Evolutionary conservation across 2,797 vertebrate genomes (phyloP), one percentile per base, ranked within the genome.

Genomic region (Spondyliosoma cantharus): DNA sequence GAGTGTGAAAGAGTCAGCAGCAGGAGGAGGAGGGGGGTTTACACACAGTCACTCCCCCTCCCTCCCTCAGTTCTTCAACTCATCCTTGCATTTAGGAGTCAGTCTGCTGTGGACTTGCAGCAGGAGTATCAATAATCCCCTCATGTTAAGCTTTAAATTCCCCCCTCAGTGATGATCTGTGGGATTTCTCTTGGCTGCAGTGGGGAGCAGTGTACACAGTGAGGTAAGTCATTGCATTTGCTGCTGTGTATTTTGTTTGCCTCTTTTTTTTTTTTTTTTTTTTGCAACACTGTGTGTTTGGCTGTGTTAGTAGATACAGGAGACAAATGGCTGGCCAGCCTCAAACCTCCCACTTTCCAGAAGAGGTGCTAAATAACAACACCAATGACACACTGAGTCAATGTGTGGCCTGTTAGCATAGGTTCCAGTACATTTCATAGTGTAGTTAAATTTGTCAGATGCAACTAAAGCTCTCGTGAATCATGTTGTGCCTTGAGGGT

Each of bases 1-100:
- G 86, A 86, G 87, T 88, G 90, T 89, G 90, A 90, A 88, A 88
- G 85, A 89, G 87, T 89, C 87, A 90, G 86, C 87, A 80, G 82
- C 73, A 80, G 82, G 56, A 59, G 81, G 43, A 54, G 71, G 49
- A 43, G 59, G 64, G 78, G 85, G 80, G 72, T 46, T 84, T 82
- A 61, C 71, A 80, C 88, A 87, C 74, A 71, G 86, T 78, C 84
- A 74, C 88, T 84, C 87, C 87, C 85, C 78, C 81, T 53, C 67
- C 74, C 71, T 82, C 76, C 71, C 81, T 84, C 87, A 87, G 74
- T 90, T 88, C 76, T 75, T 89, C 84, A 89, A 89, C 89, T 91
- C 91, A 89, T 94, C 89, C 72, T 81, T 85, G 79, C 81, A 84
- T 63, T 42, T 70, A 79, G 87, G 83, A 91, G 86, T 87, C 90